phyloP scores from a whole-genome alignment of 2,797 vertebrate genomes.

The Acipenser transmontanus region DNA sequence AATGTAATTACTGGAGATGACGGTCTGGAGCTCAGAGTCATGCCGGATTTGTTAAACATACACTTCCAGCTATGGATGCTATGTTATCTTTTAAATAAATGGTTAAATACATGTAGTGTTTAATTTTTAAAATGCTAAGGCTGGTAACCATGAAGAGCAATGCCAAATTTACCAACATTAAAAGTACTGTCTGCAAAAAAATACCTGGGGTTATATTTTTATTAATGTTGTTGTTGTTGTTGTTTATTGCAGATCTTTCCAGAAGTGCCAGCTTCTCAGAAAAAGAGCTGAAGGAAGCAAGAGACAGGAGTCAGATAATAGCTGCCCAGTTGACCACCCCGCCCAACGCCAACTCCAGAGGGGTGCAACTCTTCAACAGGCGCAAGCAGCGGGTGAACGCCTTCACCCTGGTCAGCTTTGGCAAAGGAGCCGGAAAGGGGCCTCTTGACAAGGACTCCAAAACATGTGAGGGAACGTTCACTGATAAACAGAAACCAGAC shows the following conservation, averaged over 20 bases:
- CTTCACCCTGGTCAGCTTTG: slow-evolving; percentile 66
- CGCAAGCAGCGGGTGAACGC: slow-evolving; percentile 83
- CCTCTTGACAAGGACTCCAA: slow-evolving; percentile 32
- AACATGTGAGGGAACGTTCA: slow-evolving; percentile 52
- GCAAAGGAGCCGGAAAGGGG: slow-evolving; percentile 31
- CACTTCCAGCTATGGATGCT: not conserved
- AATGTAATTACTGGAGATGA: slow-evolving; percentile 4
- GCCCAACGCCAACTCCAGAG: slow-evolving; percentile 77
- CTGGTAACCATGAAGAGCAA: not conserved
- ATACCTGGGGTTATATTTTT: not conserved
- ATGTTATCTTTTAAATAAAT: too few relatives aligned
- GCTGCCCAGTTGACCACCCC: slow-evolving; percentile 86
- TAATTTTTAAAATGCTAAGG: too few relatives aligned
- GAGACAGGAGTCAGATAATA: slow-evolving; percentile 79
- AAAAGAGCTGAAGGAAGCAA: slow-evolving; percentile 86
- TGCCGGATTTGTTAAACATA: not conserved
- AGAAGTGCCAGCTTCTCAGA: slow-evolving; percentile 84
- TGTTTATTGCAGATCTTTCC: slow-evolving; percentile 61
- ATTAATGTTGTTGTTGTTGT: slow-evolving; percentile 13
- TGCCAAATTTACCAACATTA: slow-evolving; percentile 5
- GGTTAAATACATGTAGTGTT: too few relatives aligned
- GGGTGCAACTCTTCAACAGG: slow-evolving; percentile 87
- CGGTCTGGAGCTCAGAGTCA: not conserved
- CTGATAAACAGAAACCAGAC: slow-evolving; percentile 55
- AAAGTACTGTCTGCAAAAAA: too few relatives aligned